phyloP scores from a whole-genome alignment of 2,888 invertebrate genomes.

The Chloroclysta siterata region DNA sequence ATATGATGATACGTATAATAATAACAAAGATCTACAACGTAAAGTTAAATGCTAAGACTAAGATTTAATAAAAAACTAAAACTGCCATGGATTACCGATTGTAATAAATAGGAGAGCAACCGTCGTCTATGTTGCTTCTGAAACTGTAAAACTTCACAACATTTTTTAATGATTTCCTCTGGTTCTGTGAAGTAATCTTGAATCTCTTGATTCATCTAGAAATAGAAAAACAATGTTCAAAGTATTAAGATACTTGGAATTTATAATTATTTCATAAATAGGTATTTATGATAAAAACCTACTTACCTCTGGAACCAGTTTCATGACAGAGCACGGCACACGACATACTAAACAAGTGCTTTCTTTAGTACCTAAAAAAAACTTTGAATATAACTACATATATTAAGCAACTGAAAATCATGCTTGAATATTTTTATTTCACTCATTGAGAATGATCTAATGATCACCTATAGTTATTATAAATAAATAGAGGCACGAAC shows the following conservation, averaged over 20 bases:
- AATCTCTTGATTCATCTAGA: slow-evolving; percentile 80
- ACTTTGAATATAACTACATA: background rate
- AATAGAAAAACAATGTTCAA: slow-evolving; percentile 28
- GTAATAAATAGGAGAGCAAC: slow-evolving; percentile 76
- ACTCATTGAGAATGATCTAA: background rate
- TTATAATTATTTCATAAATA: no score
- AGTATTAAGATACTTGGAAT: no score
- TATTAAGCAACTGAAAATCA: background rate
- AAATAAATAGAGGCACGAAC: slow-evolving; percentile 51
- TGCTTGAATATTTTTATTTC: background rate
- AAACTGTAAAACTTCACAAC: slow-evolving; percentile 78
- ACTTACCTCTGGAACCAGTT: slow-evolving; percentile 76
- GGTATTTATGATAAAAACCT: background rate
- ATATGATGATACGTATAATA: background rate
- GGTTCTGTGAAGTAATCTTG: slow-evolving; percentile 83
- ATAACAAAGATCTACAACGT: background rate
- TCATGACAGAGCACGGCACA: slow-evolving; percentile 75
- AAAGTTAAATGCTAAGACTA: slow-evolving; percentile 21
- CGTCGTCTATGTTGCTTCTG: slow-evolving; percentile 78
- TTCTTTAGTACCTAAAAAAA: slow-evolving; percentile 68
- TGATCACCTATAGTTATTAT: no score
- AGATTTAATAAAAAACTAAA: background rate
- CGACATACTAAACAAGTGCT: slow-evolving; percentile 77
- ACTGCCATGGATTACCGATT: slow-evolving; percentile 61
- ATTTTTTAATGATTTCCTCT: slow-evolving; percentile 78